A percentile compares a stretch with the other conserved stretches of the same genome.
These are phyloP conservation scores for Hofmannophila pseudospretella DNA, from an alignment of 2,888 invertebrate species.

Conservation along the genomic window DNA sequence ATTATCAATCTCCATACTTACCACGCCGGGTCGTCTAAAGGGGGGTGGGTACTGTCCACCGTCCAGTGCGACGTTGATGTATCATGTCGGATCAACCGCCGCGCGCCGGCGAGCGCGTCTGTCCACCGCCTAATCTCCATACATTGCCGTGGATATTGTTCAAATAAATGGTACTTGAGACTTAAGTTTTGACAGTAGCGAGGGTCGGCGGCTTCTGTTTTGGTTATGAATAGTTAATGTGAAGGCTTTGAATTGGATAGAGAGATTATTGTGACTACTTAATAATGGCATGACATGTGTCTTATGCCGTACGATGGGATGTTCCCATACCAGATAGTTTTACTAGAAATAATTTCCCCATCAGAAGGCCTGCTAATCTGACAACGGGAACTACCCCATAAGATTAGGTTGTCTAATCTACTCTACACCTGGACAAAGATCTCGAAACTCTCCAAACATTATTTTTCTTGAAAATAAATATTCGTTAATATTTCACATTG, in stretches of 20 bases:
- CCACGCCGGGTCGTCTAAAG: slow-evolving; percentile 23
- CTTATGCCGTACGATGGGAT: too few relatives aligned
- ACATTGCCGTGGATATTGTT: slow-evolving; percentile 70
- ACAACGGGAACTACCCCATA: too few relatives aligned
- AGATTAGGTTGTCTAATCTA: too few relatives aligned
- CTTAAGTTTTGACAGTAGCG: slow-evolving; percentile 35
- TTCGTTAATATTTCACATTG: too few relatives aligned
- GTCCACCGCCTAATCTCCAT: slow-evolving; percentile 76
- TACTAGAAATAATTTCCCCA: too few relatives aligned
- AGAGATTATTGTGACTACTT: too few relatives aligned
- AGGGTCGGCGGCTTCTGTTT: slow-evolving; percentile 1
- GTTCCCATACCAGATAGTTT: too few relatives aligned
- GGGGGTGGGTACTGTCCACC: slow-evolving; percentile 64
- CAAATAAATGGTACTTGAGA: slow-evolving; percentile 73
- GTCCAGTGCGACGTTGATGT: slow-evolving; percentile 74
- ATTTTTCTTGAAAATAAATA: too few relatives aligned
- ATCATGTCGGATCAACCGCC: slow-evolving; percentile 73
- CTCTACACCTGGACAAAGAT: too few relatives aligned
- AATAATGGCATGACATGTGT: too few relatives aligned
- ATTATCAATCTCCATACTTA: slow-evolving; percentile 31
- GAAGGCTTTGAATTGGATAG: neutral
- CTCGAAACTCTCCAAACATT: too few relatives aligned
- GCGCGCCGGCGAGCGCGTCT: slow-evolving; percentile 49
- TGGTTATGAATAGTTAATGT: neutral
- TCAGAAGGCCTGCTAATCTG: too few relatives aligned